Evolutionary conservation across 2,888 invertebrate genomes (phyloP), one percentile per base, ranked within the genome.

Genomic region (Volucella bombylans): DNA sequence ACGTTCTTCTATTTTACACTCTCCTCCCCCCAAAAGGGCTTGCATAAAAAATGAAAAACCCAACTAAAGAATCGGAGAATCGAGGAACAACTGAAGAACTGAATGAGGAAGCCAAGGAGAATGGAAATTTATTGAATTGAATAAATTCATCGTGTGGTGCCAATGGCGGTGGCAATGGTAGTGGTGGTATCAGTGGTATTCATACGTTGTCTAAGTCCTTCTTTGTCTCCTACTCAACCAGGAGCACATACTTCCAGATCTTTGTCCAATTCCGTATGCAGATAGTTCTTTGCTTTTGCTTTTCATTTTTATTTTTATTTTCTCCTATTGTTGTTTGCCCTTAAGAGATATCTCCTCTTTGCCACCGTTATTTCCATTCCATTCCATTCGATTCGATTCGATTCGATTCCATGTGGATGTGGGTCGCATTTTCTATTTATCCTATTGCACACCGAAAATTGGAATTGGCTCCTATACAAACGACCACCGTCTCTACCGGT

Each of bases 61-160:
- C 6, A 31, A 31, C 31, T 6, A 31, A 31, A 31, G 31, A 31
- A 6, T 31, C 31, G 31, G 6, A 6, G 31, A 31, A 6, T 31
- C 6, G 31, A 31, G 6, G 31, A 31, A 31, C 31, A 31, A 31
- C 31, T 31, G 6, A 31, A 31, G 31, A 31, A 31, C 6, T 31
- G 6, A 31, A 31, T 4, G 6, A 31, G 6, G 6, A 81, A 81
- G 59, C 71, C 59, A 65, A 64, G 78, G 18, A 85, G 80, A 80
- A 85, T 77, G 67, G 76, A 77, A 80, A 85, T 85, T 85, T 85
- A 85, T 85, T 85, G 85, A 85, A 85, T 85, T 81, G 76, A 76
- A 85, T 85, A 85, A 85, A 85, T 85, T 81, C 81, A 81, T 85
- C 81, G 76, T 81, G 85, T 38, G 85, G 85, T 71, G 64, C 14